These are phyloP conservation scores for Heliothis subflexa DNA, from an alignment of 1,140 invertebrate genomes.

Conservation along the genomic window DNA sequence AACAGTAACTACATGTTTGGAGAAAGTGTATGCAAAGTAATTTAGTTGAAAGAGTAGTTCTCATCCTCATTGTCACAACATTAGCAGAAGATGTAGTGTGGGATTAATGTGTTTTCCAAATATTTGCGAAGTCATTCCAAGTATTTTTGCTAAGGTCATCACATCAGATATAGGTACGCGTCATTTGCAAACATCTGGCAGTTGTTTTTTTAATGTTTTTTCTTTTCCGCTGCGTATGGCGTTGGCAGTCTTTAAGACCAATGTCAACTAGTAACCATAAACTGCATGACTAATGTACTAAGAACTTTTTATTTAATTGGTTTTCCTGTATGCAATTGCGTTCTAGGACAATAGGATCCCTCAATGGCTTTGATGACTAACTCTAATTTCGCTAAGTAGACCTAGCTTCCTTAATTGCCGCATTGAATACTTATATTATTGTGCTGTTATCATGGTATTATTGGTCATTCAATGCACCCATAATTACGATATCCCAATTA, in stretches of 20 bases:
- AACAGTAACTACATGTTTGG: no score
- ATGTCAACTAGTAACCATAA: constrained; percentile 8
- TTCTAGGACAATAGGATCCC: not conserved
- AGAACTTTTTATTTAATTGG: not conserved
- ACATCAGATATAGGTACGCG: not conserved
- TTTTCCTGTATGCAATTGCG: not conserved
- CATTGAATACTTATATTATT: no score
- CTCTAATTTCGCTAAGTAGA: no score
- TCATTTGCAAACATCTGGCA: constrained; percentile 2
- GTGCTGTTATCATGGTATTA: no score
- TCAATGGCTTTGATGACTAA: no score
- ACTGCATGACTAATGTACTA: not conserved
- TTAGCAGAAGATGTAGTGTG: not conserved
- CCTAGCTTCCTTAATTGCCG: no score
- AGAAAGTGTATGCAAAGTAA: no score
- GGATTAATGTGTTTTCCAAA: not conserved
- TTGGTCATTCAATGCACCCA: no score
- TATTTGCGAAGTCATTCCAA: not conserved
- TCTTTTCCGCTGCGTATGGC: not conserved
- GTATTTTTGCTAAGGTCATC: constrained; percentile 3
- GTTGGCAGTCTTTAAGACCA: not conserved
- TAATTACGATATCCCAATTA: no score
- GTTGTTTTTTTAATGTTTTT: not conserved
- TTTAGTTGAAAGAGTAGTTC: no score
- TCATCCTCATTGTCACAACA: no score